Conservation (phyloP, 2,797 vertebrate species). For the Pseudopleuronectes americanus region DNA sequence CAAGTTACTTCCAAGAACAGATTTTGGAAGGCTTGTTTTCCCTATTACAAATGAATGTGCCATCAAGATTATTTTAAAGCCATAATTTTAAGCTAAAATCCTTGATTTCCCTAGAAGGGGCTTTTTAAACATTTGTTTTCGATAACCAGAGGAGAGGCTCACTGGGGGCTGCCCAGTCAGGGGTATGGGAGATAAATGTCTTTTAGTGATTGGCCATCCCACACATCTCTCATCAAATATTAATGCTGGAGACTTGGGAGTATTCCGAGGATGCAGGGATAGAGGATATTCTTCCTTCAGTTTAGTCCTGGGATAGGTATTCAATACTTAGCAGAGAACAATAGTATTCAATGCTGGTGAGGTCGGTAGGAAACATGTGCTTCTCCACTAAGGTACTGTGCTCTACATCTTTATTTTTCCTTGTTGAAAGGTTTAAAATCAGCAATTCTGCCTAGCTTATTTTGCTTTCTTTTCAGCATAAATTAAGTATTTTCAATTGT, state of each 20-base stretch:
- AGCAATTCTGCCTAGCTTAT: background rate
- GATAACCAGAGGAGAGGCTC: conserved; percentile 51
- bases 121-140: conserved; percentile 62
- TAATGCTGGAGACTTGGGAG: conserved; percentile 83
- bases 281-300: conserved; percentile 75
- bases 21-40: background rate
- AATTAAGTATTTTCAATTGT: too few species aligned
- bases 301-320: conserved; percentile 57
- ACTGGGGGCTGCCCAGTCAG: conserved; percentile 72
- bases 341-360: conserved; percentile 22
- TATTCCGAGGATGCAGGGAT: conserved; percentile 64
- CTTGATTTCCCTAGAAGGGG: conserved; percentile 19
- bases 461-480: background rate
- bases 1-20: too few species aligned
- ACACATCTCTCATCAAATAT: conserved; percentile 86
- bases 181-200: conserved; percentile 84
- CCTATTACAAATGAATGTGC: background rate
- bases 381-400: conserved; percentile 49
- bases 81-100: background rate
- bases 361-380: conserved; percentile 26
- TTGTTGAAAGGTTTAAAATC: conserved; percentile 8
- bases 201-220: conserved; percentile 78
- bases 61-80: background rate
- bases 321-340: conserved; percentile 42
- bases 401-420: conserved; percentile 35